These are phyloP conservation scores for Rhadinocentrus ornatus DNA, from an alignment of 2,797 vertebrate genomes.

Conservation along the genomic window DNA sequence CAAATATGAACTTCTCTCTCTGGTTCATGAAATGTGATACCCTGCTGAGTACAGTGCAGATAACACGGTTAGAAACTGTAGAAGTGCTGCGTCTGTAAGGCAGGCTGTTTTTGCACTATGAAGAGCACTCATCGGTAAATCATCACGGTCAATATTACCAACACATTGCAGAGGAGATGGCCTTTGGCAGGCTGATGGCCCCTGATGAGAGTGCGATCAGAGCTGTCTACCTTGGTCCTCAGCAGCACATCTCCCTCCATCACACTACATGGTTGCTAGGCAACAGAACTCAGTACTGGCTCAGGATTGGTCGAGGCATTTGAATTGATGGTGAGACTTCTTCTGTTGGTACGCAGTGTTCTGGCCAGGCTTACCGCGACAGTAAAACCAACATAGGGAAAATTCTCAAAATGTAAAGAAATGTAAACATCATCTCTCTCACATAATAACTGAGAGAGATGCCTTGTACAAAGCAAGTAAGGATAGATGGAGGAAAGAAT, in stretches of 20 bases:
- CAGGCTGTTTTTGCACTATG: conserved; percentile 26
- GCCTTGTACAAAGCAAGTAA: conserved; percentile 13
- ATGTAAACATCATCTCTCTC: conserved; percentile 16
- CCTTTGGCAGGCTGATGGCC: conserved; percentile 63
- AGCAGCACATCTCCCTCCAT: conserved; percentile 66
- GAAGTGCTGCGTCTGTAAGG: conserved; percentile 12
- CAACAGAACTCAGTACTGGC: conserved; percentile 83
- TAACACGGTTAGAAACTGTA: conserved; percentile 23
- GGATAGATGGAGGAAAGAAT: conserved; percentile 22
- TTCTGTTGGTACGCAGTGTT: conserved; percentile 73
- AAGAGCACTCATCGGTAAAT: conserved; percentile 45
- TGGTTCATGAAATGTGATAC: conserved; percentile 32
- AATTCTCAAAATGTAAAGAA: conserved; percentile 19
- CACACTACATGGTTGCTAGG: conserved; percentile 86
- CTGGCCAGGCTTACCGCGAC: conserved; percentile 51
- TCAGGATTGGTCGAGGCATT: conserved; percentile 78
- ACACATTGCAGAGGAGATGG: conserved; percentile 50
- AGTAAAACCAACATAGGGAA: conserved; percentile 12
- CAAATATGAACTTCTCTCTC: conserved; percentile 35
- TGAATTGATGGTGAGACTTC: conserved; percentile 76
- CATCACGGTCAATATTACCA: conserved; percentile 47
- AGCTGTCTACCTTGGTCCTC: conserved; percentile 72
- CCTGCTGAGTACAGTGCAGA: conserved; percentile 8
- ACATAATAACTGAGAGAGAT: conserved; percentile 27
- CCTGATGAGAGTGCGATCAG: conserved; percentile 64